phyloP scores from a whole-genome alignment of 2,888 invertebrate genomes.

The Temnothorax unifasciatus region DNA sequence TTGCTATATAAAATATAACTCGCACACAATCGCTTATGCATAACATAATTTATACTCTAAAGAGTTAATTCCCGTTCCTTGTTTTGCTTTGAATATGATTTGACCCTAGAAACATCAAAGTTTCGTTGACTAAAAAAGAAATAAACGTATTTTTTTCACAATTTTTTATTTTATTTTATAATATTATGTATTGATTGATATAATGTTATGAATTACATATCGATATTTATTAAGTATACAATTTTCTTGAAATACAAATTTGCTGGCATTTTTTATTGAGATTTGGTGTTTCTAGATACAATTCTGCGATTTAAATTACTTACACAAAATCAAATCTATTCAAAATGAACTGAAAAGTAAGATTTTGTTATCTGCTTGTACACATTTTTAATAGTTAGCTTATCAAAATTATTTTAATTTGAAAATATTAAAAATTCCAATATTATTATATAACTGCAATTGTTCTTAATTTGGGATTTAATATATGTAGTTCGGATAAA shows the following conservation, averaged over 20 bases:
- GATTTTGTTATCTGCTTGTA: not conserved
- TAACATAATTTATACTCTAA: not conserved
- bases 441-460: not conserved
- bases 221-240: not conserved
- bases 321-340: not conserved
- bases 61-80: not conserved
- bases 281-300: not conserved
- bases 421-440: not conserved
- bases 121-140: not conserved
- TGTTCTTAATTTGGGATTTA: not conserved
- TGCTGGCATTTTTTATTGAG: not conserved
- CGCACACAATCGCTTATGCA: not conserved
- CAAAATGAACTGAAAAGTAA: not conserved
- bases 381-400: not conserved
- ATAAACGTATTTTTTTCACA: not conserved
- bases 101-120: not conserved
- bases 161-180: not conserved
- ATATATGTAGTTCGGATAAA: not conserved
- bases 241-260: not conserved
- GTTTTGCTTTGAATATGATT: not conserved
- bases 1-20: conserved; percentile 12
- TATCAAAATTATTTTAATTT: not conserved
- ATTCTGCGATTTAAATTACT: conserved; percentile 1
- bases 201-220: not conserved
- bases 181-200: not conserved